These are phyloP conservation scores for Pelecanoides urinatrix DNA, from an alignment of 2,113 vertebrate species.

Conservation along the genomic window DNA sequence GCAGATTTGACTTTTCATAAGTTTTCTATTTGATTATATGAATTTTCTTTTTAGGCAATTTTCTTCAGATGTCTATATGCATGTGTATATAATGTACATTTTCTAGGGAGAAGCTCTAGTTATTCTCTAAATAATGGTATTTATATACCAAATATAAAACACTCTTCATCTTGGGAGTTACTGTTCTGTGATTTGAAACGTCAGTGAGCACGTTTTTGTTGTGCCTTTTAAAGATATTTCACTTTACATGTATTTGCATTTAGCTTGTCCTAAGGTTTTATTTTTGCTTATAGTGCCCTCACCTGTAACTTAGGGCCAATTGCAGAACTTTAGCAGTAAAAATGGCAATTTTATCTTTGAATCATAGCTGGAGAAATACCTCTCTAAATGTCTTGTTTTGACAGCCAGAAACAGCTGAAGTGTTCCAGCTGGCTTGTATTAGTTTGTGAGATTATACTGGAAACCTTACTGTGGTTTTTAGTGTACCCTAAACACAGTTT, in stretches of 20 bases:
- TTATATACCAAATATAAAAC: not conserved
- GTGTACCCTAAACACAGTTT: not conserved
- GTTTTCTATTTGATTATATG: not conserved
- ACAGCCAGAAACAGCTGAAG: not conserved
- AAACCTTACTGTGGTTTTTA: not conserved
- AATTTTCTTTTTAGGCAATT: not conserved
- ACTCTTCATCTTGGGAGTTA: not conserved
- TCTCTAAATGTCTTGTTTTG: not conserved
- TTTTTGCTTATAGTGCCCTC: conserved; percentile 63
- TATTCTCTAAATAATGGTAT: not conserved
- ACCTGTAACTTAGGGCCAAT: conserved; percentile 46
- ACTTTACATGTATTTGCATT: not conserved
- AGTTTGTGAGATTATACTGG: not conserved
- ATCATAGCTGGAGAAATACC: not conserved
- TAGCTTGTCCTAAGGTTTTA: not conserved
- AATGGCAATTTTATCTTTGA: not conserved
- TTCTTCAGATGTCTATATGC: not conserved
- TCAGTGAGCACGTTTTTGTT: not conserved
- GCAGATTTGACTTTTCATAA: not conserved
- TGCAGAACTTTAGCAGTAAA: conserved; percentile 10
- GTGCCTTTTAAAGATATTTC: not conserved
- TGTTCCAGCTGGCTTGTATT: not conserved
- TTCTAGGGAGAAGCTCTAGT: not conserved
- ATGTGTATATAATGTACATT: not conserved
- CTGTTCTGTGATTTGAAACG: not conserved